Evolutionary conservation across 2,797 vertebrate genomes (phyloP).

Genomic region (Sardinella longiceps): DNA sequence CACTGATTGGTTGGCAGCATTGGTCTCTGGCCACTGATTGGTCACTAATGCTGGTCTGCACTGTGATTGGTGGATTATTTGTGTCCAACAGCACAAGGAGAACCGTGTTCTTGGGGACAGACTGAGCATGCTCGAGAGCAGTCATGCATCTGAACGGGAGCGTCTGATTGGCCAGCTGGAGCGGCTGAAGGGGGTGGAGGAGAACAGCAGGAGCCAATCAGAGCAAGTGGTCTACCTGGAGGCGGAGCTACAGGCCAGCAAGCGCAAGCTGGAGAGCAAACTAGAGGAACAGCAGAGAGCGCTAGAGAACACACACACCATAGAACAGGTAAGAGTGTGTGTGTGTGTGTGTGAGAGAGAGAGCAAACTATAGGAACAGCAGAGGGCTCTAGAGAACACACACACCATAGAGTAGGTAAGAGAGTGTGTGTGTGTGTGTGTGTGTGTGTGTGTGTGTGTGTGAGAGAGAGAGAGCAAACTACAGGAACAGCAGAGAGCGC

Average conservation of each 20-base stretch:
- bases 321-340: conserved; percentile 73
- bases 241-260: conserved; percentile 86
- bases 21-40: conserved; percentile 58
- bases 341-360: too few relatives aligned
- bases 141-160: conserved; percentile 78
- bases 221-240: conserved; percentile 80
- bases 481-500: conserved; percentile 75
- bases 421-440: too few relatives aligned
- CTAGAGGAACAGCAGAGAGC: conserved; percentile 76
- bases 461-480: conserved; percentile 77
- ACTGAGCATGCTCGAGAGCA: conserved; percentile 74
- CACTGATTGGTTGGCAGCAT: not conserved
- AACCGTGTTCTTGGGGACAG: conserved; percentile 87
- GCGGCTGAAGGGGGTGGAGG: conserved; percentile 79
- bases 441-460: conserved; percentile 7
- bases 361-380: conserved; percentile 78
- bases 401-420: conserved; percentile 77
- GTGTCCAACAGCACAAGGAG: conserved; percentile 84
- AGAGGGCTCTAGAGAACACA: conserved; percentile 76
- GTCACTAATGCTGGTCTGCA: conserved; percentile 49
- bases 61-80: conserved; percentile 52
- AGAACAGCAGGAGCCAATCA: conserved; percentile 78
- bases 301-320: conserved; percentile 79
- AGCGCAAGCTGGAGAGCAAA: conserved; percentile 83
- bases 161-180: conserved; percentile 81